A percentile compares a stretch with the other conserved stretches of the same genome.
phyloP scores from a whole-genome alignment of 2,888 invertebrate species.

The Reticulitermes lucifugus region DNA sequence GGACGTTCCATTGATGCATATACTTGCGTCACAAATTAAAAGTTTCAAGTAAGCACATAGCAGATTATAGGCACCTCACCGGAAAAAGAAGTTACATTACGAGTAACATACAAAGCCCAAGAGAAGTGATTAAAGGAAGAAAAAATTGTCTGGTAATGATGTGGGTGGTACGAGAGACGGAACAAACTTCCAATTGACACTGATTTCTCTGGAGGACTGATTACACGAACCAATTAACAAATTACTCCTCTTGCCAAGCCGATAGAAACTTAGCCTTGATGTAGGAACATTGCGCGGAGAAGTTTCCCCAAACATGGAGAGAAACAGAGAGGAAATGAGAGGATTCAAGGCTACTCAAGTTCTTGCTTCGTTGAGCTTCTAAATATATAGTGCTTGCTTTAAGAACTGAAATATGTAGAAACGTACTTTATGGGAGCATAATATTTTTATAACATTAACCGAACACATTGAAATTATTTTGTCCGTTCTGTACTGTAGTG shows the following conservation, averaged over 20 bases:
- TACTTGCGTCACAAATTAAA: too few species aligned
- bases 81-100: background rate
- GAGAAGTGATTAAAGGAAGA: background rate
- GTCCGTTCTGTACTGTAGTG: too few species aligned
- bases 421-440: too few species aligned
- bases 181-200: conserved; percentile 42
- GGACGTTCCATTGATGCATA: too few species aligned
- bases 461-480: too few species aligned
- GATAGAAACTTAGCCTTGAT: conserved; percentile 19
- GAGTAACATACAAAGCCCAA: background rate
- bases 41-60: too few species aligned
- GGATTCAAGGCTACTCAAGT: background rate
- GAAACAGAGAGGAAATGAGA: conserved; percentile 1
- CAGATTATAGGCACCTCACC: too few species aligned
- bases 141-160: conserved; percentile 14
- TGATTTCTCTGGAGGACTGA: conserved; percentile 48
- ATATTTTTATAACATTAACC: too few species aligned
- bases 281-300: background rate
- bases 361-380: background rate
- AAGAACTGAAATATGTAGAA: too few species aligned
- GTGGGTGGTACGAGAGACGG: conserved; percentile 7
- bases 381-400: too few species aligned
- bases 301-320: conserved; percentile 19
- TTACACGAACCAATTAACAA: conserved; percentile 49
- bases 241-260: conserved; percentile 40